Evolutionary conservation across 2,113 vertebrate species (phyloP).

Genomic region (Syngnathoides biaculeatus): DNA sequence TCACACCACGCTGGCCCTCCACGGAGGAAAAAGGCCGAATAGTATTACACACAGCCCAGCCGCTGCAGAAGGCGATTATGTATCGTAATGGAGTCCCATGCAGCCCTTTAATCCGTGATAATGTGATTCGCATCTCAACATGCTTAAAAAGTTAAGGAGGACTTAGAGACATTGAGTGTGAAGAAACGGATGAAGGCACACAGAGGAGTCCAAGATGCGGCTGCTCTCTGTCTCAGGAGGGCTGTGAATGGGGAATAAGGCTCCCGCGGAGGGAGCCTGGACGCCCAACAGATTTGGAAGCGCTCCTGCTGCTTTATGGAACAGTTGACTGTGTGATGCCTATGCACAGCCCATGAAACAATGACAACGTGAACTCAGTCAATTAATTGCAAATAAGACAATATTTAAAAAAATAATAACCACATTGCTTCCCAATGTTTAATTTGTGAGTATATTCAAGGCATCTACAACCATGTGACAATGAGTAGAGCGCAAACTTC

Average conservation of each 20-base stretch:
- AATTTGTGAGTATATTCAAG: not conserved
- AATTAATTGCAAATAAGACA: not conserved
- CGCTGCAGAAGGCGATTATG: constrained; percentile 6
- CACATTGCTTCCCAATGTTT: not conserved
- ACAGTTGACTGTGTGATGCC: not conserved
- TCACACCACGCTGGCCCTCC: not conserved
- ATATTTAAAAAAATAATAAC: not conserved
- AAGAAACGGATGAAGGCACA: constrained; percentile 2
- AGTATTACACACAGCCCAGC: not conserved
- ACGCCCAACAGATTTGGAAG: not conserved
- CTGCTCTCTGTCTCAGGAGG: not conserved
- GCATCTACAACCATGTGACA: not conserved
- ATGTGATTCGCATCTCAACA: constrained; percentile 6
- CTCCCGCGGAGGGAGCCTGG: not conserved
- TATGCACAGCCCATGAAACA: not conserved
- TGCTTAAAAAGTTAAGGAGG: constrained; percentile 9
- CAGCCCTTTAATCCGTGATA: constrained; percentile 5
- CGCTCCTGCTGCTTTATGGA: not conserved
- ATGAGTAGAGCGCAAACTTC: not conserved
- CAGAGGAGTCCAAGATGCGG: not conserved
- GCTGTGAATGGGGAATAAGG: not conserved
- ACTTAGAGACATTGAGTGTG: not conserved
- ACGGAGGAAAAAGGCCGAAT: not conserved
- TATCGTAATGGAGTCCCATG: constrained; percentile 5
- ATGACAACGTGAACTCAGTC: not conserved